Evolutionary conservation across 2,113 vertebrate species (phyloP).

Genomic region (Zeus faber): DNA sequence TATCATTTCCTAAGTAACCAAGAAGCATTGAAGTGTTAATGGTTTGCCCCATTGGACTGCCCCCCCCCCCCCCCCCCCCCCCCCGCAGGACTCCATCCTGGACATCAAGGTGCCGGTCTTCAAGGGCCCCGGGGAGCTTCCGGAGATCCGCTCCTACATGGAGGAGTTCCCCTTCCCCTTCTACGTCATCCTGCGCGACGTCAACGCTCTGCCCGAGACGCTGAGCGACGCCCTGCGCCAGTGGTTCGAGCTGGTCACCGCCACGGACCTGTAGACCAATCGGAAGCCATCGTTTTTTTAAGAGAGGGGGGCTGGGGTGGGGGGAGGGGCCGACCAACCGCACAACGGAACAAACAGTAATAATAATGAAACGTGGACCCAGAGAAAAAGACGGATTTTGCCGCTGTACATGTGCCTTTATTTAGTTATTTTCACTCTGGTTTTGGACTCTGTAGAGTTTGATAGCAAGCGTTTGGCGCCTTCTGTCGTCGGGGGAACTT

Average conservation of each 20-base stretch:
- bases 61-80: not conserved
- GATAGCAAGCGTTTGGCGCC: slow-evolving; percentile 39
- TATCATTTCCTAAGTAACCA: too few species aligned
- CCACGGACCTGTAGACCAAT: slow-evolving; percentile 71
- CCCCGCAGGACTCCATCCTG: slow-evolving; percentile 90
- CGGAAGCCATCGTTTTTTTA: slow-evolving; percentile 24
- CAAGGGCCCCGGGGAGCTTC: slow-evolving; percentile 87
- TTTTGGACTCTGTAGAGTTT: slow-evolving; percentile 45
- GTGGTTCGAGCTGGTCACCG: slow-evolving; percentile 96
- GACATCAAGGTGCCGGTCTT: slow-evolving; percentile 98
- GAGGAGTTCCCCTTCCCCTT: slow-evolving; percentile 98
- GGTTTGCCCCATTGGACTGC: too few species aligned
- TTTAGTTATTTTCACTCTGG: slow-evolving; percentile 52
- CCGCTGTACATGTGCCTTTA: slow-evolving; percentile 74
- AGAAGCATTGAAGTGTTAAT: too few species aligned
- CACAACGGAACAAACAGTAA: slow-evolving; percentile 28
- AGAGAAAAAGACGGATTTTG: slow-evolving; percentile 25
- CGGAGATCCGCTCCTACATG: slow-evolving; percentile 96
- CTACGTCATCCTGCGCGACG: slow-evolving; percentile 91
- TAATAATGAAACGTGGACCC: not conserved
- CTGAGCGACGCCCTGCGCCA: slow-evolving; percentile 94
- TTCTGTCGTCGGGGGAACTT: slow-evolving; percentile 46
- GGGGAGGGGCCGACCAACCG: slow-evolving; percentile 15
- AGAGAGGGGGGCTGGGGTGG: not conserved
- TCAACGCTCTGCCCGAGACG: slow-evolving; percentile 90